phyloP scores from a whole-genome alignment of 2,113 vertebrate genomes.

The Ciconia maguari region DNA sequence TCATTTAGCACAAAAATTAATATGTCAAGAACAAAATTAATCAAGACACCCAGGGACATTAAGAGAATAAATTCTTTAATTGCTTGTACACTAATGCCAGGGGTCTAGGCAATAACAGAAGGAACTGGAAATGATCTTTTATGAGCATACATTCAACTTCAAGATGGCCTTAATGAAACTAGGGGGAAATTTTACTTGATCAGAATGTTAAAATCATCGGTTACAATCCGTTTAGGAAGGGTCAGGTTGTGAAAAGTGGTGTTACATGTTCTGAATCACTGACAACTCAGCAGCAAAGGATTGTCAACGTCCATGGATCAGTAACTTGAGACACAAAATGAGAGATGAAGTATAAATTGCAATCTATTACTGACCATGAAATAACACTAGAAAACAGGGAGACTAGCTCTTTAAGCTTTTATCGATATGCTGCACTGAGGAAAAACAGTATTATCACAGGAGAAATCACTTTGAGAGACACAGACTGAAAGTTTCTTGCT shows the following conservation, averaged over 20 bases:
- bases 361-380: not conserved
- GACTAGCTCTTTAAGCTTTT: not conserved
- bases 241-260: not conserved
- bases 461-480: not conserved
- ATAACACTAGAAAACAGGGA: not conserved
- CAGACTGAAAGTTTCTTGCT: not conserved
- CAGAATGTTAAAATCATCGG: not conserved
- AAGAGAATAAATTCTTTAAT: conserved; percentile 20
- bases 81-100: not conserved
- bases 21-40: conserved; percentile 26
- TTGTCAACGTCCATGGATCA: not conserved
- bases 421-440: not conserved
- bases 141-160: conserved; percentile 2
- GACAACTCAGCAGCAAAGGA: not conserved
- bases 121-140: conserved; percentile 4
- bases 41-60: not conserved
- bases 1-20: conserved; percentile 15
- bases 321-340: not conserved
- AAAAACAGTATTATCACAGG: not conserved
- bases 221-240: not conserved
- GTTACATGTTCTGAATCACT: not conserved
- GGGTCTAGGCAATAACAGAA: not conserved
- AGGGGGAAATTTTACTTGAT: not conserved
- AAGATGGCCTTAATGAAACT: not conserved
- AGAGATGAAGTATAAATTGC: not conserved